A percentile compares a stretch with the other conserved stretches of the same genome.
These are phyloP conservation scores for Henricia sp. DNA, from an alignment of 53 echinoderm and acorn worm genomes.

Conservation along the genomic window DNA sequence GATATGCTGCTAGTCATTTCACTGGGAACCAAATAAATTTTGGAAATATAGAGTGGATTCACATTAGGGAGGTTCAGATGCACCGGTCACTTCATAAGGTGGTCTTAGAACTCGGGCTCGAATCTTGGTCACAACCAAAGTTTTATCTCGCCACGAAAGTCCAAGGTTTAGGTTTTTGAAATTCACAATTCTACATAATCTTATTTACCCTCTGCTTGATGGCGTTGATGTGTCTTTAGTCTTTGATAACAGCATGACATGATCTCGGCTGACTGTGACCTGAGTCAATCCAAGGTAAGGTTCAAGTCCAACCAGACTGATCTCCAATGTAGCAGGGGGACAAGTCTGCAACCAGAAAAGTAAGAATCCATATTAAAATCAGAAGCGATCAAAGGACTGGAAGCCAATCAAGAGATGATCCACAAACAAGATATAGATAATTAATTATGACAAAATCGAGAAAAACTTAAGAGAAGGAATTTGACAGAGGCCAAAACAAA, in stretches of 20 bases:
- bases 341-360: constrained; percentile 60
- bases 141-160: too few relatives aligned
- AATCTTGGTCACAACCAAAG: neutral
- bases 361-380: too few relatives aligned
- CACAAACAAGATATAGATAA: too few relatives aligned
- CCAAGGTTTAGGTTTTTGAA: too few relatives aligned
- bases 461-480: too few relatives aligned
- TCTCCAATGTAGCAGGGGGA: constrained; percentile 74
- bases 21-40: constrained; percentile 4
- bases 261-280: constrained; percentile 69
- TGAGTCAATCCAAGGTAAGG: constrained; percentile 75
- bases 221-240: constrained; percentile 31
- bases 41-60: too few relatives aligned
- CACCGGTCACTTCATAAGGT: neutral
- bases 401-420: too few relatives aligned
- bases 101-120: neutral
- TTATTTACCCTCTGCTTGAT: constrained; percentile 17
- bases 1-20: constrained; percentile 24
- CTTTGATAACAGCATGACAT: constrained; percentile 85
- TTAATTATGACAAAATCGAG: too few relatives aligned
- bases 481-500: too few relatives aligned
- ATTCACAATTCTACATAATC: neutral
- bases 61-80: too few relatives aligned
- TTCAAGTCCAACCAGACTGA: constrained; percentile 77
- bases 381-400: too few relatives aligned